Base-by-base conservation (phyloP, 2,888 invertebrate species). In the Rhagophthalmus giganteus region DNA sequence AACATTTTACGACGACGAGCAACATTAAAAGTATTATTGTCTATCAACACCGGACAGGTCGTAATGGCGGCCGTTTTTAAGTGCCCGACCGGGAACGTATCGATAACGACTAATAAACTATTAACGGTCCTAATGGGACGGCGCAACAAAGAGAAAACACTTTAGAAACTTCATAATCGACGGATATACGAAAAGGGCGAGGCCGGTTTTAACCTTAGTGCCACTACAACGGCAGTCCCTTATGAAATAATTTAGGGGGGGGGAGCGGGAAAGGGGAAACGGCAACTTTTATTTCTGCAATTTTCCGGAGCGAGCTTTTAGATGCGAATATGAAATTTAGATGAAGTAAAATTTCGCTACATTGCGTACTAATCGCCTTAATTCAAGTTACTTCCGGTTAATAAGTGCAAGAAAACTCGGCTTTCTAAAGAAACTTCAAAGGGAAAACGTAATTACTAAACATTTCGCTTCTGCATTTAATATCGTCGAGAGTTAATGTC, bases 11-110 rank as follows among this genome's bases (percentile, higher is more conserved):
- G 52, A 45, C 44, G 50, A 51, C 45, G 41, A 53, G 48, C 58
- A 55, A 50, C 58, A 55, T 57, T 58, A 58, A 60, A 58, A 60
- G 48, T 54, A 57, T n/a, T 58, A 61, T 58, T 52, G 54, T 55
- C 55, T 51, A 54, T 55, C 57, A 57, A 59, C 30, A 32, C 31
- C 9, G 38, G 46, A 37, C 46, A 26, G 37, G 31, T 46, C 38
- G 46, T 46, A 46, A 46, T 37, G 26, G 26, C 32, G 24, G 30
- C 24, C n/a, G 7, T 20, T n/a, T n/a, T 20, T 20, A 20, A 20
- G 20, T 20, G 20, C 20, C 7, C 20, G 20, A 20, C 20, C 20
- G 30, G 28, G 27, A 39, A 28, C 30, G 16, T 39, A 39, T 39
- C 39, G 15, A 27, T 39, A 39, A 39, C 39, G 27, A 39, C 12